Evolutionary conservation across 37 sponge, comb jelly and placozoan genomes (phyloP).

Genomic region (Cliona cf. orientalis): DNA sequence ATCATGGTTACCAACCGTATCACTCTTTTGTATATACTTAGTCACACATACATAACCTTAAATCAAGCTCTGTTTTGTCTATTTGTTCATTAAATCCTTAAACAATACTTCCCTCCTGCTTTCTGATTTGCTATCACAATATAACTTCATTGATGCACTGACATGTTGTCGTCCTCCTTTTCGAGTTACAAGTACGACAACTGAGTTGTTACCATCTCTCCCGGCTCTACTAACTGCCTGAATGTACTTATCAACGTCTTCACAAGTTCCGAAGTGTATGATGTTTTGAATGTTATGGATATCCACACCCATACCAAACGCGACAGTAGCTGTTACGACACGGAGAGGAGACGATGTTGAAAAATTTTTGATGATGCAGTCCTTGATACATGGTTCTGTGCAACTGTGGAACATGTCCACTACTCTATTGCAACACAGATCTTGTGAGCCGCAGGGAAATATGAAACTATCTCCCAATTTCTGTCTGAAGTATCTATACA

Average conservation of each 20-base stretch:
- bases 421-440: neutral
- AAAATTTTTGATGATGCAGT: neutral
- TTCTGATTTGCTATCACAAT: neutral
- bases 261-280: conserved; percentile 20
- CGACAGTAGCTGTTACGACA: conserved; percentile 34
- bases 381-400: conserved; percentile 27
- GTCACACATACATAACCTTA: too few species aligned
- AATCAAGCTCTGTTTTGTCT: too few species aligned
- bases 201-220: conserved; percentile 17
- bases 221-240: conserved; percentile 33
- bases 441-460: neutral
- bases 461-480: neutral
- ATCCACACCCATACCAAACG: conserved; percentile 42
- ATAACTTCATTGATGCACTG: neutral
- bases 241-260: conserved; percentile 41
- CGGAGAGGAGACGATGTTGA: conserved; percentile 1
- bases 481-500: neutral
- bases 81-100: too few species aligned
- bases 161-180: conserved; percentile 9
- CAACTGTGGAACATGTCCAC: conserved; percentile 43
- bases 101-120: neutral
- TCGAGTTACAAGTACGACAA: neutral
- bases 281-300: conserved; percentile 19
- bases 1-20: too few species aligned
- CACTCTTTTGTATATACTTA: too few species aligned